phyloP scores from a whole-genome alignment of 2,888 invertebrate genomes.

The Anarsia innoxiella region DNA sequence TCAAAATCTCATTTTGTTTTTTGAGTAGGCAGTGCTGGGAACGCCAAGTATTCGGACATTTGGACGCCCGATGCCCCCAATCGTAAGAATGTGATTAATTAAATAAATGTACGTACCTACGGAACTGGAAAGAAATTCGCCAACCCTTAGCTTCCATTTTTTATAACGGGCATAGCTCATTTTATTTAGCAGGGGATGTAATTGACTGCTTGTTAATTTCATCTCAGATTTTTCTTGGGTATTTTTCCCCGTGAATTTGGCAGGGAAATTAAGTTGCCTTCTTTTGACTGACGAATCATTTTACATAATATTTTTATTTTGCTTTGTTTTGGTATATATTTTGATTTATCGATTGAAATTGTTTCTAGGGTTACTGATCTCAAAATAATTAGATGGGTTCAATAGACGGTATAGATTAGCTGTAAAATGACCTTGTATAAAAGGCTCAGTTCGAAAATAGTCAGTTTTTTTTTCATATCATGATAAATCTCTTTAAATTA shows the following conservation, averaged over 20 bases:
- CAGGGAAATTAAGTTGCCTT: constrained; percentile 17
- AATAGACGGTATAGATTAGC: neutral
- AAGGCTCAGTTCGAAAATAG: no score
- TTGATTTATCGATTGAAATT: no score
- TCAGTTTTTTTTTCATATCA: no score
- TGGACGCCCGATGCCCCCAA: constrained; percentile 54
- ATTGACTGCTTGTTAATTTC: constrained; percentile 65
- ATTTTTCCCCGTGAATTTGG: constrained; percentile 21
- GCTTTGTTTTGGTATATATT: no score
- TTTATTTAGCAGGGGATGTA: constrained; percentile 50
- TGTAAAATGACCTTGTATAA: no score
- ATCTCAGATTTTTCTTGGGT: constrained; percentile 29
- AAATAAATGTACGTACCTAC: constrained; percentile 67
- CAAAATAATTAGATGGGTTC: neutral
- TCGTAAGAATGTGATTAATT: constrained; percentile 73
- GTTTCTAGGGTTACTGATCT: neutral
- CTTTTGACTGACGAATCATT: constrained; percentile 18
- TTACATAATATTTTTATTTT: no score
- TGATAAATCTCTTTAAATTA: no score
- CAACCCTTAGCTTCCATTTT: constrained; percentile 61
- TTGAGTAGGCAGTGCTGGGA: constrained; percentile 27
- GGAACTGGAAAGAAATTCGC: constrained; percentile 63
- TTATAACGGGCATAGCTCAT: constrained; percentile 60
- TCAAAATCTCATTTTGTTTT: constrained; percentile 13
- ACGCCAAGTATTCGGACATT: constrained; percentile 62